A percentile compares a stretch with the other conserved stretches of the same genome.
Conservation (phyloP, 92 coral and sea anemone genomes). For the Siderastrea siderea region DNA sequence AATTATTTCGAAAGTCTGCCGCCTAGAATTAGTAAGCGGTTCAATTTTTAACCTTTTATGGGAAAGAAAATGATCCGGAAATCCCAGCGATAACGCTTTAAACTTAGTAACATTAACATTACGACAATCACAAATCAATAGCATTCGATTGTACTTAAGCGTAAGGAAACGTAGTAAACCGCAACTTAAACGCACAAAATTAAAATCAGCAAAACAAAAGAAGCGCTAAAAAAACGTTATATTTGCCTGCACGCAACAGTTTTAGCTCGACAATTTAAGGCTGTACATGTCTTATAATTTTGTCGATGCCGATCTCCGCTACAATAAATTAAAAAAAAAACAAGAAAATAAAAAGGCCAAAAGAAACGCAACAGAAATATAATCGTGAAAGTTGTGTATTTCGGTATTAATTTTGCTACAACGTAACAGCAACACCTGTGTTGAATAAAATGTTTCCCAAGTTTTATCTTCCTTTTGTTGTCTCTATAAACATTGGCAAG, state of each 20-base stretch:
- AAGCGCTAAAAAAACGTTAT: too few species aligned
- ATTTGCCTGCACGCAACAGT: background rate
- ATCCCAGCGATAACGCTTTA: background rate
- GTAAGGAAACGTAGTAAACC: background rate
- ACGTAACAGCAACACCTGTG: background rate
- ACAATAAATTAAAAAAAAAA: too few species aligned
- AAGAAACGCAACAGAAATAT: too few species aligned
- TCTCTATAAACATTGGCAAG: background rate
- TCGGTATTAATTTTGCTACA: background rate
- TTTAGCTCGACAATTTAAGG: background rate
- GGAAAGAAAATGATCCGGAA: background rate
- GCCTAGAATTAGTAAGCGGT: background rate
- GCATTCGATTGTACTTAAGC: background rate
- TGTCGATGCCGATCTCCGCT: background rate
- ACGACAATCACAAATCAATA: background rate
- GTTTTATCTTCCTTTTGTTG: background rate
- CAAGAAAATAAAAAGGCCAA: too few species aligned
- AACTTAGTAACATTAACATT: background rate
- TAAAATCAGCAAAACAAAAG: too few species aligned
- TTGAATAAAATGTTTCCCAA: background rate
- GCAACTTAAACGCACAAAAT: background rate
- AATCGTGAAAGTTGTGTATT: background rate
- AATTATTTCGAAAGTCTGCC: background rate
- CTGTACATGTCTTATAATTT: background rate
- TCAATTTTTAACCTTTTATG: background rate